Evolutionary conservation across 2,113 vertebrate genomes (phyloP).

Genomic region (Tupaia chinensis): DNA sequence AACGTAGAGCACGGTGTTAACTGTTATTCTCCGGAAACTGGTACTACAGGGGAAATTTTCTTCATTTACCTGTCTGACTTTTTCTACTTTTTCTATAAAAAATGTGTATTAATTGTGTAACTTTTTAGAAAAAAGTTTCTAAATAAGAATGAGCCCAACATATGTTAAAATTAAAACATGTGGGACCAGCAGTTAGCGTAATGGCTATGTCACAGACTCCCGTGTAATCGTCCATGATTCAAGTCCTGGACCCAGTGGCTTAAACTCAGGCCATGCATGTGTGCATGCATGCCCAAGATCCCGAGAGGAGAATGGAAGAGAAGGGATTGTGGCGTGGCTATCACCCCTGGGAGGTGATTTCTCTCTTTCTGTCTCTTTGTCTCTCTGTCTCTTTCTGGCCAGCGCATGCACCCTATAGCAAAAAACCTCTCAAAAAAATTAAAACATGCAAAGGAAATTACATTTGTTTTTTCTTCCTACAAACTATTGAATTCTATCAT

Average conservation of each 20-base stretch:
- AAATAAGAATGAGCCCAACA: background rate
- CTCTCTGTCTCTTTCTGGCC: too few species aligned
- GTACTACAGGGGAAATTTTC: background rate
- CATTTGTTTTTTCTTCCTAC: background rate
- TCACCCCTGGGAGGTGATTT: too few species aligned
- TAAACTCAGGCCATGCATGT: too few species aligned
- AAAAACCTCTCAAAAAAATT: background rate
- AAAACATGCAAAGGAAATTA: conserved; percentile 29
- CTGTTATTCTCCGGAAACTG: background rate
- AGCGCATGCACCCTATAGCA: too few species aligned
- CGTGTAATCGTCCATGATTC: too few species aligned
- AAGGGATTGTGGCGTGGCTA: too few species aligned
- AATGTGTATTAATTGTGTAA: background rate
- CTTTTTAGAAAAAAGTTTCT: background rate
- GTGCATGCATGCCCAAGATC: too few species aligned
- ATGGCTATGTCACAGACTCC: too few species aligned
- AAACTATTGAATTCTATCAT: background rate
- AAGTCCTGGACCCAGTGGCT: too few species aligned
- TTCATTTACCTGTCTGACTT: background rate
- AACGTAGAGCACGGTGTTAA: background rate
- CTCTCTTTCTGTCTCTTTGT: too few species aligned
- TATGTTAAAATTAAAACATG: conserved; percentile 28
- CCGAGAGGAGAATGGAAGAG: too few species aligned
- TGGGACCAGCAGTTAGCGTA: too few species aligned
- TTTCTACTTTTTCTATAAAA: conserved; percentile 30